phyloP scores from a whole-genome alignment of 1,140 invertebrate species.

The Drosophila aff. region DNA sequence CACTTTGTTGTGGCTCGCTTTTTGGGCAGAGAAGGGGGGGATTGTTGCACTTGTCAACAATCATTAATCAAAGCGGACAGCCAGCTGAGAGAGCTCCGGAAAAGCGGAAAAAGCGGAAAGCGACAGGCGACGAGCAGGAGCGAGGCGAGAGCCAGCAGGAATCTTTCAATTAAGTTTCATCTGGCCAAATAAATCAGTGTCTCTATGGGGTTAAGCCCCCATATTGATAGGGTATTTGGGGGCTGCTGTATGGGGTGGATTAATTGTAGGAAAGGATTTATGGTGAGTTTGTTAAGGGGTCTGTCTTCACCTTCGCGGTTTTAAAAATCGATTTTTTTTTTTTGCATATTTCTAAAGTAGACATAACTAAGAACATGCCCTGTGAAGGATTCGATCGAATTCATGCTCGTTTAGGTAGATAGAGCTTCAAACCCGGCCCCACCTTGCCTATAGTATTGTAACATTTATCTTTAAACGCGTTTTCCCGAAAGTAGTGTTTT shows the following conservation, averaged over 20 bases:
- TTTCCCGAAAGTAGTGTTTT: too few species aligned
- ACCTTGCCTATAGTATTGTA: too few species aligned
- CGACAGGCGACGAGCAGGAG: slow-evolving; percentile 7
- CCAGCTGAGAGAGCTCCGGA: slow-evolving; percentile 12
- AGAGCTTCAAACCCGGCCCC: too few species aligned
- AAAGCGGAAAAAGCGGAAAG: slow-evolving; percentile 15
- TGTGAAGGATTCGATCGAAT: too few species aligned
- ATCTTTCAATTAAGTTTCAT: slow-evolving; percentile 45
- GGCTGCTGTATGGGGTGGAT: not conserved
- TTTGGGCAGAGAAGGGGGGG: not conserved
- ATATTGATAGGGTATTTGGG: slow-evolving; percentile 9
- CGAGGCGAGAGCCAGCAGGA: slow-evolving; percentile 8
- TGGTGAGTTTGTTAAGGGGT: not conserved
- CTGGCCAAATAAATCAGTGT: slow-evolving; percentile 22
- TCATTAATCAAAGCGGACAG: slow-evolving; percentile 63
- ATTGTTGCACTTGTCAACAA: slow-evolving; percentile 44
- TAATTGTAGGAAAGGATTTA: not conserved
- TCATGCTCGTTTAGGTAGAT: too few species aligned
- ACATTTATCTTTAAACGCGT: too few species aligned
- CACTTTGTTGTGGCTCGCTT: slow-evolving; percentile 31
- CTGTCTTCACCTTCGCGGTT: too few species aligned
- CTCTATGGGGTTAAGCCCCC: not conserved
- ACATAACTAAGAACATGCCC: too few species aligned
- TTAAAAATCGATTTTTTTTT: too few species aligned
- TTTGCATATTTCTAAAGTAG: too few species aligned